Conservation (phyloP, 2,797 vertebrate genomes). For the Xiphorhynchus erythropygius region DNA sequence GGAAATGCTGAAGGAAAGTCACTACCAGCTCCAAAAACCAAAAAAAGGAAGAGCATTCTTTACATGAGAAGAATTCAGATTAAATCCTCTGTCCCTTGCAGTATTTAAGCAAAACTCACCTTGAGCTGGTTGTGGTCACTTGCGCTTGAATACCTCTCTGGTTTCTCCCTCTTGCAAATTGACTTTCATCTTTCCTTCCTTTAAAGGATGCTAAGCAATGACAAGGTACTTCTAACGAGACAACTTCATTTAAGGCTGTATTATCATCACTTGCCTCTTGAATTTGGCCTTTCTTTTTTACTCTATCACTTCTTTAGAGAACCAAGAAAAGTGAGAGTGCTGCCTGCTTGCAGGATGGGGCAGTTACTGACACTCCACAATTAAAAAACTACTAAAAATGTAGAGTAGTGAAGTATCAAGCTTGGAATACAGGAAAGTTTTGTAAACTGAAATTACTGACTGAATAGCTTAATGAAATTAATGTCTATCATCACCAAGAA, state of each 20-base stretch:
- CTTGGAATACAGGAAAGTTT: not conserved
- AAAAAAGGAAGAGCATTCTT: not conserved
- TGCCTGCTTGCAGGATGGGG: not conserved
- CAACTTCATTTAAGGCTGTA: not conserved
- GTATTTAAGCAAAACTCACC: not conserved
- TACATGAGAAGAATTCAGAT: not conserved
- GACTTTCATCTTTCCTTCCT: not conserved
- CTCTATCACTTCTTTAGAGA: not conserved
- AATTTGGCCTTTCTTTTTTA: not conserved
- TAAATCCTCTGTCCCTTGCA: not conserved
- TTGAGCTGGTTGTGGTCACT: not conserved
- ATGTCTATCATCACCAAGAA: not conserved
- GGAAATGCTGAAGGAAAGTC: not conserved
- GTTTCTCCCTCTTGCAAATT: not conserved
- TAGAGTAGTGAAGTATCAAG: not conserved
- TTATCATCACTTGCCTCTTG: not conserved
- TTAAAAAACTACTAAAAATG: not conserved
- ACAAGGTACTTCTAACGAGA: not conserved
- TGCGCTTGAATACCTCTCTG: not conserved
- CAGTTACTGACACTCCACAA: not conserved
- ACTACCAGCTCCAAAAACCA: constrained; percentile 7
- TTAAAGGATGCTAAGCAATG: not conserved
- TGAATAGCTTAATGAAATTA: not conserved
- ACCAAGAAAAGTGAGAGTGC: not conserved
- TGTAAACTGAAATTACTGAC: not conserved